These are phyloP conservation scores for Brachyrhaphis roseni DNA, from an alignment of 2,797 vertebrate genomes.

Conservation along the genomic window DNA sequence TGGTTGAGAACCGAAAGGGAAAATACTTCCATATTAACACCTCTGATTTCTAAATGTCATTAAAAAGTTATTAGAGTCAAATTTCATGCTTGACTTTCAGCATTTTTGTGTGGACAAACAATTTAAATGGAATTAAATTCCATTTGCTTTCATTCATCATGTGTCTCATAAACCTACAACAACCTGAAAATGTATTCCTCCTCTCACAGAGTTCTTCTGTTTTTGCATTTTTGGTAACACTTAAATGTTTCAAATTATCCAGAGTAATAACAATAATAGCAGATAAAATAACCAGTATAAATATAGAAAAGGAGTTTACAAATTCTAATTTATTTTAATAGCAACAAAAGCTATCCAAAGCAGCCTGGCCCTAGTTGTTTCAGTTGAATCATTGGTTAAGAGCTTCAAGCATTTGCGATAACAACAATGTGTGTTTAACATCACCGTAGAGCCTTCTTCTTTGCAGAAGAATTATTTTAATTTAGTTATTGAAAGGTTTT, in stretches of 20 bases:
- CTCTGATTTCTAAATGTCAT: not conserved
- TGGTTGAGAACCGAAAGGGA: not conserved
- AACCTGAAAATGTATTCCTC: not conserved
- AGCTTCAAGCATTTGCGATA: not conserved
- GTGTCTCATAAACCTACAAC: not conserved
- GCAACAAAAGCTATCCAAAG: not conserved
- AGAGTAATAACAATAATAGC: not conserved
- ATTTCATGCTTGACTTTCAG: not conserved
- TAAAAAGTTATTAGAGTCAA: not conserved
- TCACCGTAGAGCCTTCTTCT: not conserved
- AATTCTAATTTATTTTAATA: not conserved
- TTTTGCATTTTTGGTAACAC: not conserved
- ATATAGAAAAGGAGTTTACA: not conserved
- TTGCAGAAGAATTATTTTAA: not conserved
- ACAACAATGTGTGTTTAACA: not conserved
- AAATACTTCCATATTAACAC: not conserved
- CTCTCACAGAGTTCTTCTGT: not conserved
- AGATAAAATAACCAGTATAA: not conserved
- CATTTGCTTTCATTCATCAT: not conserved
- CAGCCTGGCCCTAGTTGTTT: not conserved
- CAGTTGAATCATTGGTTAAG: not conserved
- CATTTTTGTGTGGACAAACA: not conserved
- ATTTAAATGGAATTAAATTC: not conserved
- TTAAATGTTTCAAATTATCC: not conserved
- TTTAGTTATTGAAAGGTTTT: not conserved